Percentiles rank a stretch among this genome's conserved stretches.
These are phyloP conservation scores for Leucoraja erinaceus DNA, from an alignment of 2,113 vertebrate genomes.

Conservation along the genomic window DNA sequence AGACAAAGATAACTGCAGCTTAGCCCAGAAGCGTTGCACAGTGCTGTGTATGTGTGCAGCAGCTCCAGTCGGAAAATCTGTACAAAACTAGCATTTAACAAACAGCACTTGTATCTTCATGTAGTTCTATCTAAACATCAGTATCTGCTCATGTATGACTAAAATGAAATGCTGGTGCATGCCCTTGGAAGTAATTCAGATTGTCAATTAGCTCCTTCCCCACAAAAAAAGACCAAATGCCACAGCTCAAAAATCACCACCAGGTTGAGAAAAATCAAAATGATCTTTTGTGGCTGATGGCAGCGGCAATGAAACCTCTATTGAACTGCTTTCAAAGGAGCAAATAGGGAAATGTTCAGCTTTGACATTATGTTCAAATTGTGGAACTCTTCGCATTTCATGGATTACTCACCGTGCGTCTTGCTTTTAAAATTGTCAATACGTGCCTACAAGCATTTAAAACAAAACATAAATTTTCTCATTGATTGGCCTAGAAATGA, in stretches of 20 bases:
- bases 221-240: too few species aligned
- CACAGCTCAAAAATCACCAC: neutral
- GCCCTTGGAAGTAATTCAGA: too few species aligned
- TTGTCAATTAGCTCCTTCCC: too few species aligned
- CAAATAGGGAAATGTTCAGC: neutral
- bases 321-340: neutral
- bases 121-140: too few species aligned
- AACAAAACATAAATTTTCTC: neutral
- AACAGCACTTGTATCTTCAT: too few species aligned
- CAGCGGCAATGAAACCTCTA: neutral
- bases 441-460: neutral
- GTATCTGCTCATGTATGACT: too few species aligned
- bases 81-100: too few species aligned
- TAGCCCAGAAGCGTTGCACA: too few species aligned
- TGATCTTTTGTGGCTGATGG: neutral
- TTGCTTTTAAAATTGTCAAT: neutral
- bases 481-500: constrained; percentile 8
- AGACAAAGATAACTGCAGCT: too few species aligned
- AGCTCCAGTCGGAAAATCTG: too few species aligned
- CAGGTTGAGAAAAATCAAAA: neutral
- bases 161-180: too few species aligned
- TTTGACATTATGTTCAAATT: neutral
- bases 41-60: too few species aligned
- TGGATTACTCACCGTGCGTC: neutral
- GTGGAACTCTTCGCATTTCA: neutral